These are phyloP conservation scores for Oryzias melastigma DNA, from an alignment of 2,113 vertebrate genomes.

Conservation along the genomic window DNA sequence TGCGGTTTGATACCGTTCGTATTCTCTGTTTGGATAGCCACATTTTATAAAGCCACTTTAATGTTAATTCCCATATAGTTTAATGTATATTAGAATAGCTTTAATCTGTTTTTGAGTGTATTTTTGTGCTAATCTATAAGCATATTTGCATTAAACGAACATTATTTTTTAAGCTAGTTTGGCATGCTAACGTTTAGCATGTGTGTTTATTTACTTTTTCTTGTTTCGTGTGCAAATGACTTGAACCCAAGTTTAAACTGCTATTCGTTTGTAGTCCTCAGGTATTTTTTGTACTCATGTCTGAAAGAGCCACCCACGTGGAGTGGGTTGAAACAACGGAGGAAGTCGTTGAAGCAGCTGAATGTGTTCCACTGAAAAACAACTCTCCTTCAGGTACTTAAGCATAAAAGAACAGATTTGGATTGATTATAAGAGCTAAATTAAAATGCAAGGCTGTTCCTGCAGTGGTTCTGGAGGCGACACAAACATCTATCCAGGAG, in stretches of 20 bases:
- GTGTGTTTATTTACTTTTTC: no score
- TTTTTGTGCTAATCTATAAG: not conserved
- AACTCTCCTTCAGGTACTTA: conserved; percentile 30
- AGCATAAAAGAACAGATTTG: not conserved
- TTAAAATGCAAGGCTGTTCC: not conserved
- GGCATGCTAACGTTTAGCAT: no score
- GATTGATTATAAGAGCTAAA: not conserved
- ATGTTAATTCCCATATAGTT: not conserved
- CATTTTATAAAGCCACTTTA: not conserved
- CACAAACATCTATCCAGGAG: conserved; percentile 59
- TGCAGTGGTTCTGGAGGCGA: conserved; percentile 37
- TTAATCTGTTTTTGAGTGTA: no score
- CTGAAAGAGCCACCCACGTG: conserved; percentile 32
- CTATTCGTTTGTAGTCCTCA: no score
- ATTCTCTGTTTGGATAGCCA: conserved; percentile 1
- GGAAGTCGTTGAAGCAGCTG: conserved; percentile 59
- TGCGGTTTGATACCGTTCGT: not conserved
- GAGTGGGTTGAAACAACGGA: conserved; percentile 65
- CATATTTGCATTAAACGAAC: not conserved
- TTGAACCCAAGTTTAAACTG: no score
- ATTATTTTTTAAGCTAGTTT: no score
- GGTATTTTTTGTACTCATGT: conserved; percentile 38
- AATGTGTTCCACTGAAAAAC: conserved; percentile 16
- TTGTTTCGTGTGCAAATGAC: no score
- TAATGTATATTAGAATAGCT: no score